These are phyloP conservation scores for Bhutanitis thaidina DNA, from an alignment of 2,888 invertebrate genomes.

Conservation along the genomic window DNA sequence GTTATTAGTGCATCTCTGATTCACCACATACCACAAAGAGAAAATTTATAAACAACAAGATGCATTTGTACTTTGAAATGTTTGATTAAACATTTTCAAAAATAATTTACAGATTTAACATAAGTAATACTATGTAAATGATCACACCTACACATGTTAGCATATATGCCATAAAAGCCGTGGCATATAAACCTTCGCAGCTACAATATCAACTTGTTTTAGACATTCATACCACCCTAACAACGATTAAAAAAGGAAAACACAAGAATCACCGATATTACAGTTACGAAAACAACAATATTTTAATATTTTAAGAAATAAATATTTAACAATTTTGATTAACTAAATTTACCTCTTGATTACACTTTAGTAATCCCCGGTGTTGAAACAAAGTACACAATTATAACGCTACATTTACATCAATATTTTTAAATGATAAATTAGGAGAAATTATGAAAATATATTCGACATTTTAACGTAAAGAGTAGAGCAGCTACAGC, in stretches of 20 bases:
- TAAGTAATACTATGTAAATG: constrained; percentile 8
- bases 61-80: background rate
- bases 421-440: constrained; percentile 37
- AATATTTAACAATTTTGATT: background rate
- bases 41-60: constrained; percentile 9
- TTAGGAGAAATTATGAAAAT: constrained; percentile 36
- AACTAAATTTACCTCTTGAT: constrained; percentile 5
- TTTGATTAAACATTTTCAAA: background rate
- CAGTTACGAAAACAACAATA: constrained; percentile 25
- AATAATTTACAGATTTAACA: background rate
- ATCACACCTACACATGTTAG: constrained; percentile 43
- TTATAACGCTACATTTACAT: constrained; percentile 38
- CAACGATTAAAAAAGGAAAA: constrained; percentile 17
- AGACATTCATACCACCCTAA: constrained; percentile 11
- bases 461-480: constrained; percentile 41
- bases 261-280: constrained; percentile 14
- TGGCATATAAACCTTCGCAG: constrained; percentile 32
- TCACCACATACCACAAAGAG: constrained; percentile 23
- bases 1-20: constrained; percentile 54
- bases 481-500: constrained; percentile 24
- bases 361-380: constrained; percentile 28
- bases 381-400: constrained; percentile 27
- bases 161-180: no score
- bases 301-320: constrained; percentile 11
- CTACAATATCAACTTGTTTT: background rate